Evolutionary conservation across 2,797 vertebrate genomes (phyloP), one percentile per base, ranked within the genome.

Genomic region (Syngnathus acus): DNA sequence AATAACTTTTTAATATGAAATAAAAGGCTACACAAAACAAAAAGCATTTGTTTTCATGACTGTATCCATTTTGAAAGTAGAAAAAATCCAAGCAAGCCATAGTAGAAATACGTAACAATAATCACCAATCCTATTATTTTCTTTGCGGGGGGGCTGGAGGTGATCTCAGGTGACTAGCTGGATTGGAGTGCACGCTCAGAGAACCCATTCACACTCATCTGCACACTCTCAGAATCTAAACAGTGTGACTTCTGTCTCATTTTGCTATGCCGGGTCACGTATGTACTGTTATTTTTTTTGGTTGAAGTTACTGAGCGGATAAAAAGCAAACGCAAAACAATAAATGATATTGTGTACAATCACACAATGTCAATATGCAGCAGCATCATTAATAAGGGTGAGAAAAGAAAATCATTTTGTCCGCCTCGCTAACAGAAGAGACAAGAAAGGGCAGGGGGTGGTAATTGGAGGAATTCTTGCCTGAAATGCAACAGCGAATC

Each of bases 401-500:
- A 71, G 65, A 74, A 68, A 69, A 71, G 59, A 57, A 68, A 78
- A 62, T 62, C 32, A 67, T 51, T 74, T 76, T 65, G 38, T 32
- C 53, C 47, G 55, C 19, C 48, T 80, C 61, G 61, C 64, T 51
- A 38, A 67, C 59, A 74, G 60, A 68, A 64, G 68, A 76, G 71
- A 71, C 55, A 60, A 68, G 82, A 77, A 66, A 70, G 63, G 62
- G 23, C 64, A 51, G 37, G 70, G 67, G 73, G 76, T 67, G 65
- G 76, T 65, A 74, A 82, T 40, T 62, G 69, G 74, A 72, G 74
- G 72, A 85, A 80, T 80, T 78, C 68, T 62, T 74, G 72, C 72
- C 65, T 67, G 70, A 73, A 82, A 83, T 80, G 73, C 77, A 74
- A 68, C 77, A 80, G 69, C 67, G 53, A 80, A 85, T 86, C 79